Evolutionary conservation across 23 tunicate species (phyloP).

Genomic region (Clavelina lepadiformis): DNA sequence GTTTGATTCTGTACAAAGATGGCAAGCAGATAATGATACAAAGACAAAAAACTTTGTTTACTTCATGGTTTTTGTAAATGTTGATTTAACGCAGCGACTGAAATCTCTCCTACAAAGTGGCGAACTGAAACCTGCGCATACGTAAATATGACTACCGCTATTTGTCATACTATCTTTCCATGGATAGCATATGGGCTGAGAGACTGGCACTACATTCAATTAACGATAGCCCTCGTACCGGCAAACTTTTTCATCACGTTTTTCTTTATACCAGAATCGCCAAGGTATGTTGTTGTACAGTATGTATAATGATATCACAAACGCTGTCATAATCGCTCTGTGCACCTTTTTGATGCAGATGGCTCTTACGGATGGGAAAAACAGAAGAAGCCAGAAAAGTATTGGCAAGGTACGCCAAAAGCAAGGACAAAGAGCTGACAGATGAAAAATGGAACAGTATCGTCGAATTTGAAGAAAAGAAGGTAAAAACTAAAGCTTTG

Average conservation of each 20-base stretch:
- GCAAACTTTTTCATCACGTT: constrained; percentile 14
- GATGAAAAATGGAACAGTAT: constrained; percentile 59
- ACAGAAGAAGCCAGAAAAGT: constrained; percentile 46
- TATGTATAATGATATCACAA: neutral
- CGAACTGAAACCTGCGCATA: constrained; percentile 22
- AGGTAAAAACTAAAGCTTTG: too few relatives aligned
- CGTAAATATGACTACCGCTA: constrained; percentile 17
- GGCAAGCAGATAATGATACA: too few relatives aligned
- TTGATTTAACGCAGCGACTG: constrained; percentile 16
- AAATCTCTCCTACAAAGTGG: constrained; percentile 32
- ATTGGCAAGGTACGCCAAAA: constrained; percentile 35
- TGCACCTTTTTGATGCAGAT: constrained; percentile 25
- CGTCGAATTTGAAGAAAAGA: constrained; percentile 28
- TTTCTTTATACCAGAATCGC: constrained; percentile 64
- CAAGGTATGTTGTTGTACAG: constrained; percentile 29
- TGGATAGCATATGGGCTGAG: constrained; percentile 35
- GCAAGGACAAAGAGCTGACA: constrained; percentile 27
- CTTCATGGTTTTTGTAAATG: too few relatives aligned
- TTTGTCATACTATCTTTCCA: constrained; percentile 51
- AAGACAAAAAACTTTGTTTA: too few relatives aligned
- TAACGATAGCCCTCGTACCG: constrained; percentile 8
- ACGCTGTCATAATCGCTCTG: too few relatives aligned
- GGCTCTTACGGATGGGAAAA: constrained; percentile 43
- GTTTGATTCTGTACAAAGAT: too few relatives aligned
- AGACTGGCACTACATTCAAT: constrained; percentile 48